phyloP scores from a whole-genome alignment of 2,113 vertebrate genomes.

The Elachura formosa region DNA sequence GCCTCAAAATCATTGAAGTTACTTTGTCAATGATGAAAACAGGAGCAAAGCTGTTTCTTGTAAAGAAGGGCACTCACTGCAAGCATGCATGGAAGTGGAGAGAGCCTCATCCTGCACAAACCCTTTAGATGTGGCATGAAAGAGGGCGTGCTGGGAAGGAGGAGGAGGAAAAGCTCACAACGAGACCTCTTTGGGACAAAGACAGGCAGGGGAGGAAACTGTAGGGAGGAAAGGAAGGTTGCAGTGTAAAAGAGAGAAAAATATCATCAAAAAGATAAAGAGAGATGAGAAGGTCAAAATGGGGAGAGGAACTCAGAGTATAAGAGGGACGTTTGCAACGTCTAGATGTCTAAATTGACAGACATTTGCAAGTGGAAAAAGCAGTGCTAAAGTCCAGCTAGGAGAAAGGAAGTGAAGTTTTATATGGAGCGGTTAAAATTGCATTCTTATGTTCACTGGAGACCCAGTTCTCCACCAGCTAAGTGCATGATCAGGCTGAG shows the following conservation, averaged over 20 bases:
- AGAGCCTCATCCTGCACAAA: not conserved
- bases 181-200: rapidly evolving
- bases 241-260: not conserved
- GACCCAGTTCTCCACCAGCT: not conserved
- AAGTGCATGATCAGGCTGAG: not conserved
- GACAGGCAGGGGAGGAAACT: not conserved
- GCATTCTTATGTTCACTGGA: not conserved
- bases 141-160: not conserved
- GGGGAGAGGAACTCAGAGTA: not conserved
- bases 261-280: not conserved
- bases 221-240: not conserved
- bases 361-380: not conserved
- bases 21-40: not conserved
- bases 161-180: not conserved
- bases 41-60: not conserved
- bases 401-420: not conserved
- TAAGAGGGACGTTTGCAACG: rapidly evolving
- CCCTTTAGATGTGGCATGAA: not conserved
- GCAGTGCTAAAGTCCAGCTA: not conserved
- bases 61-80: not conserved
- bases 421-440: not conserved
- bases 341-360: not conserved
- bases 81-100: not conserved
- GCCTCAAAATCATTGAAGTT: not conserved
- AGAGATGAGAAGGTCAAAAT: not conserved